Conservation (phyloP, 2,113 vertebrate species). For the Gopherus flavomarginatus region DNA sequence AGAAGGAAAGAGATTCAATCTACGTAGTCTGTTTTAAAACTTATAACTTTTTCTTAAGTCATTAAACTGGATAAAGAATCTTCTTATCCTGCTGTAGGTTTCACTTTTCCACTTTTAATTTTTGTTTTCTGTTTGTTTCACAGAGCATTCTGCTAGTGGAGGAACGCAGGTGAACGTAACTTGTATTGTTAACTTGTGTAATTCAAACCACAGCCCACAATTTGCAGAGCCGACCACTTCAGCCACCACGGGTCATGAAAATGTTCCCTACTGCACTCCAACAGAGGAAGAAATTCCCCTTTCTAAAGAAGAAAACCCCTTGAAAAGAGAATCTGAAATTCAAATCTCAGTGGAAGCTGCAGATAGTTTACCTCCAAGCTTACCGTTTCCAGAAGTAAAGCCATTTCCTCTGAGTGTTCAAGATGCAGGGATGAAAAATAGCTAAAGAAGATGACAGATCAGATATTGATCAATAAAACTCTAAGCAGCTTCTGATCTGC, state of each 20-base stretch:
- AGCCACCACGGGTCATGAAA: accelerated
- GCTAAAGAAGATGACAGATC: slow-evolving; percentile 11
- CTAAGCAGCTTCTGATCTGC: not conserved
- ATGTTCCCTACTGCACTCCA: not conserved
- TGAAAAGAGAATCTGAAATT: slow-evolving; percentile 2
- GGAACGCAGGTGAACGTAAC: slow-evolving; percentile 75
- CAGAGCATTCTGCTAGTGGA: slow-evolving; percentile 49
- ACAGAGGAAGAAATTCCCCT: slow-evolving; percentile 51
- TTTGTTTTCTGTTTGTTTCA: not conserved
- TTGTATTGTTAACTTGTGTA: slow-evolving; percentile 73
- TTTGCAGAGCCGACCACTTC: slow-evolving; percentile 36
- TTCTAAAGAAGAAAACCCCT: slow-evolving; percentile 72
- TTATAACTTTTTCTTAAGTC: not conserved
- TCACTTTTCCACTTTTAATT: not conserved
- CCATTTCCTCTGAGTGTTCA: slow-evolving; percentile 61
- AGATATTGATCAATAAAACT: not conserved
- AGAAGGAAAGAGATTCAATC: not conserved
- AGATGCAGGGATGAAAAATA: slow-evolving; percentile 59
- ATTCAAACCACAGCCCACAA: slow-evolving; percentile 53
- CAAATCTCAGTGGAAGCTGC: not conserved
- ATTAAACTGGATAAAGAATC: not conserved
- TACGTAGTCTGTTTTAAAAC: not conserved
- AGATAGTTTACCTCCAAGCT: slow-evolving; percentile 37
- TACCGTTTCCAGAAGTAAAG: slow-evolving; percentile 31
- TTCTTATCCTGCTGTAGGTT: accelerated